phyloP scores from a whole-genome alignment of 2,888 invertebrate species.

The Axea sp. region DNA sequence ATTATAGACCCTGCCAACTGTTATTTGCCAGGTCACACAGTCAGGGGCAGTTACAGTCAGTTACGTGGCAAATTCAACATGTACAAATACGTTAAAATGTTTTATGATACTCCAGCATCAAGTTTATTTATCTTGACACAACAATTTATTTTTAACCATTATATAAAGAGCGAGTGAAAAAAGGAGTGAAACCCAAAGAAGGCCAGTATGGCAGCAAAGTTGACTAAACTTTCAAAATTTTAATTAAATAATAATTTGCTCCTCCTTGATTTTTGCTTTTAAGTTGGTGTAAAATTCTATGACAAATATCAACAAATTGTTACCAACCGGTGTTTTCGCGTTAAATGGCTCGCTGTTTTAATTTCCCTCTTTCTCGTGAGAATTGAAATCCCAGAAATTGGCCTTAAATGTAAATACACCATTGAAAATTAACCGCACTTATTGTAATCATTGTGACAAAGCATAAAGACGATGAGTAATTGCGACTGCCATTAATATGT shows the following conservation, averaged over 20 bases:
- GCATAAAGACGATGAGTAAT: slow-evolving; percentile 5
- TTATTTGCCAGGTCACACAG: slow-evolving; percentile 13
- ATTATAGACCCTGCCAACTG: slow-evolving; percentile 19
- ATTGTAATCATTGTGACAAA: slow-evolving; percentile 13
- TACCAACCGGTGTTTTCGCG: no score
- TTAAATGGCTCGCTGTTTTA: no score
- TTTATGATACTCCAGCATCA: slow-evolving; percentile 2
- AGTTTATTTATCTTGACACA: not conserved
- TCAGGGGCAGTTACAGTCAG: slow-evolving; percentile 13
- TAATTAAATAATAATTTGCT: no score
- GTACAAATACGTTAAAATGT: slow-evolving; percentile 4
- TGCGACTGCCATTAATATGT: slow-evolving; percentile 11
- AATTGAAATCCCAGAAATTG: slow-evolving; percentile 1
- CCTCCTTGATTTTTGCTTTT: no score
- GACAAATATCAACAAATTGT: no score
- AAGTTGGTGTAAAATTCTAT: no score
- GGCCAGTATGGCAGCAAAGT: no score
- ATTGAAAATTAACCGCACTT: slow-evolving; percentile 16
- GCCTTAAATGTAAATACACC: not conserved
- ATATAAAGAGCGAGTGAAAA: no score
- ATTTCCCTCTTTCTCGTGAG: no score
- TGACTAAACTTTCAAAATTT: no score
- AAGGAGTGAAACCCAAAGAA: no score
- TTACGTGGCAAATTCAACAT: slow-evolving; percentile 7
- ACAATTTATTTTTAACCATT: no score